A percentile compares a stretch with the other conserved stretches of the same genome.
These are phyloP conservation scores for Drosophila truncata DNA, from an alignment of 1,140 invertebrate genomes.

Conservation along the genomic window DNA sequence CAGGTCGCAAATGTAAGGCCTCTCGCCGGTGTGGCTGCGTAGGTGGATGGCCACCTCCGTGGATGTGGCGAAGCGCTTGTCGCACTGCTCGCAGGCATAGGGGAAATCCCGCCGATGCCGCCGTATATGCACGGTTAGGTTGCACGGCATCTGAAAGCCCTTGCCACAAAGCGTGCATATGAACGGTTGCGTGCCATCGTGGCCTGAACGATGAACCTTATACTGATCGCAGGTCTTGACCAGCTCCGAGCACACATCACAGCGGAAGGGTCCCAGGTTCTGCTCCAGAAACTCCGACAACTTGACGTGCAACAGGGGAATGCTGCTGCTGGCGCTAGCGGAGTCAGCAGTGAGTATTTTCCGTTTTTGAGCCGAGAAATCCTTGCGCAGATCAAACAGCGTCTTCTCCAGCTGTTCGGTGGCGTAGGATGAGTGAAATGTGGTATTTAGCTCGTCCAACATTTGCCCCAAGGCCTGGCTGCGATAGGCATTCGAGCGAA, in stretches of 20 bases:
- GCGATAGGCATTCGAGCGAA: slow-evolving; percentile 75
- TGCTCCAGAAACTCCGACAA: slow-evolving; percentile 67
- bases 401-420: slow-evolving; percentile 74
- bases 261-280: slow-evolving; percentile 77
- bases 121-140: slow-evolving; percentile 76
- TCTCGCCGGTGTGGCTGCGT: slow-evolving; percentile 70
- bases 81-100: slow-evolving; percentile 74
- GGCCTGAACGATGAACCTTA: slow-evolving; percentile 71
- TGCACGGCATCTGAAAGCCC: slow-evolving; percentile 81
- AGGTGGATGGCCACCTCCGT: slow-evolving; percentile 77
- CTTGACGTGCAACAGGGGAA: slow-evolving; percentile 67
- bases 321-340: slow-evolving; percentile 26
- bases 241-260: slow-evolving; percentile 63
- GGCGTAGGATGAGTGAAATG: slow-evolving; percentile 36
- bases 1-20: slow-evolving; percentile 76
- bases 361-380: slow-evolving; percentile 70
- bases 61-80: slow-evolving; percentile 77
- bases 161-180: slow-evolving; percentile 79
- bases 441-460: slow-evolving; percentile 71
- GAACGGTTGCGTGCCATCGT: slow-evolving; percentile 75
- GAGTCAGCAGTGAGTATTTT: slow-evolving; percentile 55
- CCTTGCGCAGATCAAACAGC: slow-evolving; percentile 70
- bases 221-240: slow-evolving; percentile 81
- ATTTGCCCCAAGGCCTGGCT: slow-evolving; percentile 71
- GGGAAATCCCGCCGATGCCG: slow-evolving; percentile 74